Conservation (phyloP, 2,797 vertebrate species). For the Sylvia borin region DNA sequence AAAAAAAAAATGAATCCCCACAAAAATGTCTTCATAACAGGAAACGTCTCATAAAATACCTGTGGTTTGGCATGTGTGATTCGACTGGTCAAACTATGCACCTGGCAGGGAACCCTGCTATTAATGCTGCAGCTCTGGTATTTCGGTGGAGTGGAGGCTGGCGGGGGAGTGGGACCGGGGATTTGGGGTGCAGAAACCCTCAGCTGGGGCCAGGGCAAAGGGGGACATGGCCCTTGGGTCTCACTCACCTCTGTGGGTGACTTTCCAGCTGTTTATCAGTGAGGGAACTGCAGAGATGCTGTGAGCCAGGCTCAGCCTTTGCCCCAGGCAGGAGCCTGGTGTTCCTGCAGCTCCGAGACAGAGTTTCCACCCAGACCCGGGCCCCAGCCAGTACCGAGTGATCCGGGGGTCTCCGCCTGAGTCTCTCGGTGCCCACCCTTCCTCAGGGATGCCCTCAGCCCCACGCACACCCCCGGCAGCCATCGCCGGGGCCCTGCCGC, state of each 20-base stretch:
- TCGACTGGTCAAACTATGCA: slow-evolving; percentile 73
- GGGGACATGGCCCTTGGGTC: not conserved
- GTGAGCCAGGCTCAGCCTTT: not conserved
- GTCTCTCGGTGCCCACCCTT: fast-evolving
- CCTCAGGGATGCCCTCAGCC: not conserved
- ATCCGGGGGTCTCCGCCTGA: fast-evolving
- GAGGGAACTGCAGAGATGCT: not conserved
- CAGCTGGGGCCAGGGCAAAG: fast-evolving
- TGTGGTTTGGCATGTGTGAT: slow-evolving; percentile 77
- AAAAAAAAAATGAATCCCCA: slow-evolving; percentile 58
- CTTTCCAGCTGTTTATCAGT: fast-evolving
- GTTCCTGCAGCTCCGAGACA: not conserved
- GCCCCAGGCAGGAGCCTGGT: fast-evolving
- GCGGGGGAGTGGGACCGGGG: not conserved
- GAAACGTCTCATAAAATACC: slow-evolving; percentile 83
- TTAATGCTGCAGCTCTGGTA: slow-evolving; percentile 76
- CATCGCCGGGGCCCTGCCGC: fast-evolving
- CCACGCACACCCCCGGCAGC: fast-evolving
- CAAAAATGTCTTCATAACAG: slow-evolving; percentile 83
- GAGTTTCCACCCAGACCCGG: fast-evolving
- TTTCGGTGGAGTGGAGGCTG: slow-evolving; percentile 53
- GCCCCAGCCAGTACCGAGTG: fast-evolving
- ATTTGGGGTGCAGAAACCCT: not conserved
- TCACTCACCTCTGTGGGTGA: fast-evolving
- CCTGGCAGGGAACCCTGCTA: slow-evolving; percentile 75